Evolutionary conservation across 2,797 vertebrate genomes (phyloP), one percentile per base, ranked within the genome.

Genomic region (Mormyrus hasselquistii): DNA sequence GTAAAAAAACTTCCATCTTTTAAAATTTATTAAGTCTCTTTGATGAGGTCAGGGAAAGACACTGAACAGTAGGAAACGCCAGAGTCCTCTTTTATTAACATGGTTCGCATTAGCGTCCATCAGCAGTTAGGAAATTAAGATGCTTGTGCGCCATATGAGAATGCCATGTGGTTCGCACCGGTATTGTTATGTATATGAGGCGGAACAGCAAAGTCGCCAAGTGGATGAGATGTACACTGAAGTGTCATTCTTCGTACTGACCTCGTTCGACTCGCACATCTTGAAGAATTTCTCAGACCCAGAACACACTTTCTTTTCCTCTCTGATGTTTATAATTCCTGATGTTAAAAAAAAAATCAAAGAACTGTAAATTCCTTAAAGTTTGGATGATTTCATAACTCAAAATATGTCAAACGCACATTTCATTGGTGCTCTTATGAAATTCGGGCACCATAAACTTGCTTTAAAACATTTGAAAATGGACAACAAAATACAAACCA

Each of bases 261-360:
- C 98, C 96, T 99, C 98, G 91, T 96, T 98, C 55, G 98, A 99
- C 92, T 97, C 97, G 90, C 98, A 99, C 98, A 99, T 97, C 94
- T 96, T 97, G 93, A 96, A 93, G 95, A 99, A 99, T 89, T 97
- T 98, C 91, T 99, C 98, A 55, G 97, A 96, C 92, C 96, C 94
- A 16, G 97, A 95, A 89, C 98, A 99, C 87, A 99, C 95, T 69
- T 97, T 97, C 94, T 97, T 99, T 62, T 97, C 97, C 89, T 99
- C 98, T 88, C 96, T 96, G 90, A 99, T 95, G 55, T 98, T 96
- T 93, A 99, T 97, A 90, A 99, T 97, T 92, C 98, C 98, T 99
- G 92, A 14, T 95, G 94, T 7, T 10, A 86, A 34, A 87, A 87
- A 87, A 84, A 47, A 47, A n/a, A 62, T 44, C 55, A 62, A 19